Conservation (phyloP, 2,888 invertebrate species). For the Stenichneumon culpator region DNA sequence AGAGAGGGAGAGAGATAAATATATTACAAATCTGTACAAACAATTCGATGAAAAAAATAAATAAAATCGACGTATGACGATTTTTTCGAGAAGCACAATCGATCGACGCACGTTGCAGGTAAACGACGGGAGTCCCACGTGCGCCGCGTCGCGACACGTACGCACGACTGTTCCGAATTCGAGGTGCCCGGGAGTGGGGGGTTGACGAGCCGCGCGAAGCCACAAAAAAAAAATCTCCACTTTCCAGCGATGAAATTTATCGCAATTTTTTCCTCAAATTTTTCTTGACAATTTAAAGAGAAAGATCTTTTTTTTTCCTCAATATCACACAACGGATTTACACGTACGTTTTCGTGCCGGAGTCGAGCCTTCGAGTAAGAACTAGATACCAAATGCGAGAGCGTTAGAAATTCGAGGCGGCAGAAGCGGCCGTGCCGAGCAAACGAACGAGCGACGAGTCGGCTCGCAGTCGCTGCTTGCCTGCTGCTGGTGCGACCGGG, state of each 20-base stretch:
- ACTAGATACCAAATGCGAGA: conserved; percentile 82
- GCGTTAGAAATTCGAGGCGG: conserved; percentile 55
- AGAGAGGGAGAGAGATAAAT: background rate
- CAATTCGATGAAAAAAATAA: background rate
- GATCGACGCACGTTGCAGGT: background rate
- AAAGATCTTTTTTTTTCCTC: background rate
- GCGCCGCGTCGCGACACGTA: conserved; percentile 39
- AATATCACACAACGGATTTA: background rate
- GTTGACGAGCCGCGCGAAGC: conserved; percentile 55
- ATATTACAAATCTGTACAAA: background rate
- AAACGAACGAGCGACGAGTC: conserved; percentile 46
- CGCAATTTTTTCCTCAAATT: background rate
- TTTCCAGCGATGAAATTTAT: background rate
- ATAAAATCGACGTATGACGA: background rate
- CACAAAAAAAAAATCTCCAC: background rate
- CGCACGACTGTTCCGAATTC: conserved; percentile 31
- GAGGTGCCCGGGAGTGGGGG: conserved; percentile 27
- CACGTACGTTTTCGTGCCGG: conserved; percentile 75
- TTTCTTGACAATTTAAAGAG: too few relatives aligned
- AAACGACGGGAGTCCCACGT: conserved; percentile 47
- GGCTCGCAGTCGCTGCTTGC: conserved; percentile 28
- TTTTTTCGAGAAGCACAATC: background rate
- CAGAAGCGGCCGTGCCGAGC: conserved; percentile 54
- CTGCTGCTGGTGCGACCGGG: conserved; percentile 65
- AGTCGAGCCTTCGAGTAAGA: conserved; percentile 76